Conservation (phyloP, 2,888 invertebrate species). For the Metopia argyrocephala region DNA sequence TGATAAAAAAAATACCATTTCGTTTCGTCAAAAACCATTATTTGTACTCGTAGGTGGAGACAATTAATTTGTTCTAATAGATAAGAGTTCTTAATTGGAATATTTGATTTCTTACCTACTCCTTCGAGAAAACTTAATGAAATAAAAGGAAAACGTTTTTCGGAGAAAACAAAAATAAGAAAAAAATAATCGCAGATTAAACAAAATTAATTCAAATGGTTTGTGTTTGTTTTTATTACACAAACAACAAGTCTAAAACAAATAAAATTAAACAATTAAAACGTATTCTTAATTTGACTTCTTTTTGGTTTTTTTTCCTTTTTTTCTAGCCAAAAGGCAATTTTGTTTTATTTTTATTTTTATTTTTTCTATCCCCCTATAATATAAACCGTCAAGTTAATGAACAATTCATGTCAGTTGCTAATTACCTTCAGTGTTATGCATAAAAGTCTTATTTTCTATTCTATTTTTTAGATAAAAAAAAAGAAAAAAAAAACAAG, state of each 20-base stretch:
- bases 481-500: neutral
- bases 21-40: neutral
- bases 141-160: neutral
- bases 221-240: slow-evolving; percentile 35
- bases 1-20: too few relatives aligned
- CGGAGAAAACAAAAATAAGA: neutral
- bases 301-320: slow-evolving; percentile 4
- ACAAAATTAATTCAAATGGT: slow-evolving; percentile 36
- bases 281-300: slow-evolving; percentile 9
- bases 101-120: neutral
- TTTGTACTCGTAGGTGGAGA: neutral
- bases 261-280: slow-evolving; percentile 41
- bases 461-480: too few relatives aligned
- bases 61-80: neutral
- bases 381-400: slow-evolving; percentile 53
- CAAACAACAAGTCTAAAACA: slow-evolving; percentile 5
- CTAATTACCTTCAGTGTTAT: slow-evolving; percentile 60
- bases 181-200: neutral
- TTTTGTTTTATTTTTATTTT: neutral
- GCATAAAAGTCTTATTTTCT: slow-evolving; percentile 25
- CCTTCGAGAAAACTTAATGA: neutral
- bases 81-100: neutral
- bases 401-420: slow-evolving; percentile 61
- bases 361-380: neutral
- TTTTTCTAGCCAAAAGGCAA: slow-evolving; percentile 20